Percentiles rank a stretch among this genome's conserved stretches.
Evolutionary conservation across 2,888 invertebrate species (phyloP).

Genomic region (Meteorus cinctellus): DNA sequence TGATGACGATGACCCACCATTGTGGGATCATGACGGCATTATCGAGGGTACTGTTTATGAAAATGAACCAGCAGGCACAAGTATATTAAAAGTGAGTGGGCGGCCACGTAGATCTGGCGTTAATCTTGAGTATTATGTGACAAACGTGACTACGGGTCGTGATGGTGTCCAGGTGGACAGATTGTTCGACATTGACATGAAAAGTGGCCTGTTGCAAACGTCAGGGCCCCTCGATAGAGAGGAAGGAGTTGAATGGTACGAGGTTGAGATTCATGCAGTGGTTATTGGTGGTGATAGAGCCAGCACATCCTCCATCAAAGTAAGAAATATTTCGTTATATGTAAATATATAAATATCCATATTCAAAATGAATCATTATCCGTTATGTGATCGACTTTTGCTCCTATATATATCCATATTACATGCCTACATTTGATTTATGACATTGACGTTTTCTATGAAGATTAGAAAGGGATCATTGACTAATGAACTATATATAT

Average conservation of each 20-base stretch:
- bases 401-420: slow-evolving; percentile 2
- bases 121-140: slow-evolving; percentile 90
- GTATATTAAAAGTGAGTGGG: slow-evolving; percentile 87
- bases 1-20: slow-evolving; percentile 71
- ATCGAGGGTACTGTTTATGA: slow-evolving; percentile 89
- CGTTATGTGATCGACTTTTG: slow-evolving; percentile 28
- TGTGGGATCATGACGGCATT: slow-evolving; percentile 75
- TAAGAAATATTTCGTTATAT: slow-evolving; percentile 72
- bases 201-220: slow-evolving; percentile 90
- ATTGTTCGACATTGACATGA: slow-evolving; percentile 92
- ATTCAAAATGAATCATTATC: neutral
- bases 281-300: slow-evolving; percentile 81
- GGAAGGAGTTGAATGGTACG: slow-evolving; percentile 86
- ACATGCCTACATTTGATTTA: slow-evolving; percentile 16
- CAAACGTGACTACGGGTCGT: slow-evolving; percentile 82
- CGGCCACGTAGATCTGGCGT: slow-evolving; percentile 83
- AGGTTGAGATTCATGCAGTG: slow-evolving; percentile 90
- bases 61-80: slow-evolving; percentile 91
- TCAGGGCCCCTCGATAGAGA: slow-evolving; percentile 89
- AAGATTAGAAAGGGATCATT: neutral
- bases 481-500: neutral
- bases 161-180: slow-evolving; percentile 87
- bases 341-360: neutral
- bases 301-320: slow-evolving; percentile 88
- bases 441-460: slow-evolving; percentile 5